Percentiles rank a stretch among this genome's conserved stretches.
Evolutionary conservation across 2,797 vertebrate genomes (phyloP).

Genomic region (Chiloscyllium punctatum): DNA sequence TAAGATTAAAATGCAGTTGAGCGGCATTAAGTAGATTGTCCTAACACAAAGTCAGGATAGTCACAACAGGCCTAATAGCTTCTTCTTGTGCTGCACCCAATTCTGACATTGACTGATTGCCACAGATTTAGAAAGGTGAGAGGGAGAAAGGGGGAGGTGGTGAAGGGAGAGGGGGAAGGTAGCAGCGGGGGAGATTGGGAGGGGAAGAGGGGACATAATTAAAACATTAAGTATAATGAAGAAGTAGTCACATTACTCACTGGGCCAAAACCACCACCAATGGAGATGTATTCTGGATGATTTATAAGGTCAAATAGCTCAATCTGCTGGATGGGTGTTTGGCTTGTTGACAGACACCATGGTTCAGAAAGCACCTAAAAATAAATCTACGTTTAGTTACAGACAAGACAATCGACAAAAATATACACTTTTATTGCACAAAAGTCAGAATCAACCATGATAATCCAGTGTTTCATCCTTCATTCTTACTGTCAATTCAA

Average conservation of each 20-base stretch:
- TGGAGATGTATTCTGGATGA: conserved; percentile 74
- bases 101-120: not conserved
- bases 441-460: not conserved
- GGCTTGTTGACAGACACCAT: conserved; percentile 79
- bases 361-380: conserved; percentile 70
- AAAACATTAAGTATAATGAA: not conserved
- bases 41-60: too few relatives aligned
- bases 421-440: not conserved
- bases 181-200: too few relatives aligned
- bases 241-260: conserved; percentile 56
- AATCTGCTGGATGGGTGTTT: conserved; percentile 71
- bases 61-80: too few relatives aligned
- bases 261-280: conserved; percentile 83
- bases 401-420: not conserved
- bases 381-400: not conserved
- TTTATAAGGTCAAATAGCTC: conserved; percentile 76
- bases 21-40: too few relatives aligned
- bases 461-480: not conserved
- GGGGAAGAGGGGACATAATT: not conserved
- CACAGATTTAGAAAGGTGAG: not conserved
- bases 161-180: too few relatives aligned
- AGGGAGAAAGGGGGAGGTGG: too few relatives aligned
- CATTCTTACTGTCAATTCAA: not conserved
- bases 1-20: too few relatives aligned
- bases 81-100: too few relatives aligned